These are phyloP conservation scores for Syndactyla subalaris DNA, from an alignment of 2,797 vertebrate genomes.

Conservation along the genomic window DNA sequence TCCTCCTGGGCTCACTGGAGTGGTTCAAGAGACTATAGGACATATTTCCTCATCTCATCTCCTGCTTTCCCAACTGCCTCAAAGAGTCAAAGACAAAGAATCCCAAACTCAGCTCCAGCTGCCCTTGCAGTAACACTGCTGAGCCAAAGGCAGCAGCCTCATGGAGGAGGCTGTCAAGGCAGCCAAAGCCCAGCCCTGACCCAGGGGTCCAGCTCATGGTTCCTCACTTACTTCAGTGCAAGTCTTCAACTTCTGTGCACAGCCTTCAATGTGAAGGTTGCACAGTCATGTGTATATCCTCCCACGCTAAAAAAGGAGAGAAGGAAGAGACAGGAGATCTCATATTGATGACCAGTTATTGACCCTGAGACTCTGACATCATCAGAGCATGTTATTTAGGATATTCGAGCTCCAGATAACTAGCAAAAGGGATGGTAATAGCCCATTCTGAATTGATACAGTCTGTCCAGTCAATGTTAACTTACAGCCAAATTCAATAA, in stretches of 20 bases:
- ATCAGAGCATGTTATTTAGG: background rate
- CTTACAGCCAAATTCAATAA: conserved; percentile 49
- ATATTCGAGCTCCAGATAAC: background rate
- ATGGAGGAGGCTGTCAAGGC: background rate
- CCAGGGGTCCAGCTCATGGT: fast-evolving
- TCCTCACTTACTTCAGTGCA: background rate
- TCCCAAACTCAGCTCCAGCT: background rate
- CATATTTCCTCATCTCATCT: background rate
- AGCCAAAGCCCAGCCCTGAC: background rate
- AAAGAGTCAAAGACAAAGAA: background rate
- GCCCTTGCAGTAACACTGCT: background rate
- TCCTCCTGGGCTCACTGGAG: background rate
- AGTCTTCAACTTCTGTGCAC: background rate
- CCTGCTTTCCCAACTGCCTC: background rate
- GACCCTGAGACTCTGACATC: conserved; percentile 8
- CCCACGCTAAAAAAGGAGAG: background rate
- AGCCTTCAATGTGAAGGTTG: background rate
- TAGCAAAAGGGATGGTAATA: background rate
- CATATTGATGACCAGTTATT: background rate
- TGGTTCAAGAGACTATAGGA: background rate
- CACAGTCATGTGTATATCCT: background rate
- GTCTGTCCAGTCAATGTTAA: conserved; percentile 11
- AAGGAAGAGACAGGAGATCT: background rate
- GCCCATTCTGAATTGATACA: conserved; percentile 13
- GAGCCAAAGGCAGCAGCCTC: background rate